Evolutionary conservation across 2,113 vertebrate genomes (phyloP), one percentile per base, ranked within the genome.

Genomic region (Lasiurus borealis): DNA sequence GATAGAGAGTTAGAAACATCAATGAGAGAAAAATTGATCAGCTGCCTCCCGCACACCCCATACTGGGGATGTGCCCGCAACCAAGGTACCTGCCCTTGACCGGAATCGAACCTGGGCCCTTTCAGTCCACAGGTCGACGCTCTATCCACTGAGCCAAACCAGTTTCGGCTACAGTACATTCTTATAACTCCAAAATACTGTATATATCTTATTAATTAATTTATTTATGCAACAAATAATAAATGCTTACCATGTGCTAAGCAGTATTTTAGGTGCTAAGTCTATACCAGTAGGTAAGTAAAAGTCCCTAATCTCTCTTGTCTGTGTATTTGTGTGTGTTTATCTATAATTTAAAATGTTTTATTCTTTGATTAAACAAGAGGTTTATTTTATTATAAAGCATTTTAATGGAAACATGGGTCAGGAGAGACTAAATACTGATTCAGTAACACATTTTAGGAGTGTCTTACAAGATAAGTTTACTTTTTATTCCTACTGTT

Each of bases 151-250:
- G 40, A 40, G 40, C 40, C 40, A 40, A 40, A 40, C 40, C 40
- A 40, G 40, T 40, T 40, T 40, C 40, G 5, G 40, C 40, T 80
- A 54, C 16, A 19, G 52, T 54, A 44, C 88, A 76, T 77, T 85
- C 52, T 93, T 18, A 88, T 59, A 81, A 85, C 8, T 87, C 13
- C 7, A 27, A 93, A 59, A 71, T 75, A 54, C 52, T 54, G 52
- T 19, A 40, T 46, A 23, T 48, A 40, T 83, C 10, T 85, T 72
- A 81, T 81, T 90, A 34, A 82, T 77, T 69, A 80, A 76, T 54
- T 80, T 3, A 90, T 66, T 81, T 8, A 90, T 59, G 77, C 91
- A 46, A 85, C 27, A 96, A 95, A 54, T 97, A 90, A 81, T 78
- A 87, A 90, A 84, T 81, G 8, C 27, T 76, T 91, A 44, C 15